Percentiles rank a stretch among this genome's conserved stretches.
Conservation (phyloP, 2,113 vertebrate species). For the Synodontis membranacea region DNA sequence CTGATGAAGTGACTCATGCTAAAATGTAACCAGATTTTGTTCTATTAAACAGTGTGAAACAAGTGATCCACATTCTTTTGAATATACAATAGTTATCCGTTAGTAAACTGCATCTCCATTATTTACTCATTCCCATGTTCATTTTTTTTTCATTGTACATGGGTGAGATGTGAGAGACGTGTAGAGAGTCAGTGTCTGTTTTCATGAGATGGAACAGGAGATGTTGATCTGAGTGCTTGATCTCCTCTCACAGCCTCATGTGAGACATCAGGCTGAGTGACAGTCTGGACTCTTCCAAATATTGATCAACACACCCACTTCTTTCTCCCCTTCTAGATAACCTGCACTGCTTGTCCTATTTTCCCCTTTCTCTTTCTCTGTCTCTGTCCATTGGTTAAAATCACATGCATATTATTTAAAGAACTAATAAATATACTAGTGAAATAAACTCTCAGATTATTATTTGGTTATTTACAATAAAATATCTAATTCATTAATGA, state of each 20-base stretch:
- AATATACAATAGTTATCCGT: conserved; percentile 7
- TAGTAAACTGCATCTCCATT: neutral
- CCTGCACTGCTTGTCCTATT: neutral
- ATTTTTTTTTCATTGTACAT: conserved; percentile 32
- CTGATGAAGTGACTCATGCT: conserved; percentile 17
- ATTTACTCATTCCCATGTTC: conserved; percentile 32
- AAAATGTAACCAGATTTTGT: conserved; percentile 39
- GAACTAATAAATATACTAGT: neutral
- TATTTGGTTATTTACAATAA: neutral
- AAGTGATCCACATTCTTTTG: neutral
- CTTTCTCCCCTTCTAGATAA: conserved; percentile 31
- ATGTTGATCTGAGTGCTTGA: conserved; percentile 54
- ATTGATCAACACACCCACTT: conserved; percentile 43
- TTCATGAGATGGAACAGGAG: conserved; percentile 33
- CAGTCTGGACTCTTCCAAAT: conserved; percentile 45
- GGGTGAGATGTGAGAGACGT: conserved; percentile 14
- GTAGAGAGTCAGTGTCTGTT: conserved; percentile 29
- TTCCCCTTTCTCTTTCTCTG: neutral
- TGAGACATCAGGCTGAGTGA: conserved; percentile 47
- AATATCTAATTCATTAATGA: neutral
- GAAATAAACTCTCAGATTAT: neutral
- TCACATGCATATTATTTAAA: neutral
- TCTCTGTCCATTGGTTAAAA: neutral
- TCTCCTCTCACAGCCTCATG: conserved; percentile 42
- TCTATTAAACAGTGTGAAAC: neutral